These are phyloP conservation scores for Epistrophe eligans DNA, from an alignment of 2,888 invertebrate species.

Conservation along the genomic window DNA sequence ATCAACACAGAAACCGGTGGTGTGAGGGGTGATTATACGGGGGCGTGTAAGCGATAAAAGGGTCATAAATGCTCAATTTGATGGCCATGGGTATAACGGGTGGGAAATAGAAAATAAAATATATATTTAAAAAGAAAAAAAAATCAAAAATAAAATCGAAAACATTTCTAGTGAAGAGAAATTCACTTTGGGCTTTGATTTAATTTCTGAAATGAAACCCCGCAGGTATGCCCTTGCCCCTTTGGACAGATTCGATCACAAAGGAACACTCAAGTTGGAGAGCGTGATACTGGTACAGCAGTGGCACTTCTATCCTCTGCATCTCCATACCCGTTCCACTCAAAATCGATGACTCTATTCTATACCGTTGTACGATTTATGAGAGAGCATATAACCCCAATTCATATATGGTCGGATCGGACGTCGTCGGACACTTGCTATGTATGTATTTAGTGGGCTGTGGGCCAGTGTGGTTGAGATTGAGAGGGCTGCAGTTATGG, in stretches of 20 bases:
- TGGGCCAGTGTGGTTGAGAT: slow-evolving; percentile 28
- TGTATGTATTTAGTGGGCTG: not conserved
- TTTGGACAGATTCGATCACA: slow-evolving; percentile 56
- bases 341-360: slow-evolving; percentile 72
- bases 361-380: slow-evolving; percentile 66
- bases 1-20: slow-evolving; percentile 44
- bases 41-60: slow-evolving; percentile 72
- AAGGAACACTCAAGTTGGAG: slow-evolving; percentile 67
- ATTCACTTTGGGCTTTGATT: slow-evolving; percentile 70
- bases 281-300: slow-evolving; percentile 16
- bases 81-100: slow-evolving; percentile 9
- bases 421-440: slow-evolving; percentile 2
- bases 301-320: not conserved
- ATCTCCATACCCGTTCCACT: slow-evolving; percentile 24
- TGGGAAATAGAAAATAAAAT: not conserved
- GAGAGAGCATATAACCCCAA: slow-evolving; percentile 75
- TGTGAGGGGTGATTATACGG: not conserved
- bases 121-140: slow-evolving; percentile 16
- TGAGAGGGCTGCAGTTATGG: slow-evolving; percentile 15
- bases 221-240: not conserved
- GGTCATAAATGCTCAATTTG: slow-evolving; percentile 68
- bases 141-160: slow-evolving; percentile 45
- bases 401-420: slow-evolving; percentile 64
- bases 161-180: slow-evolving; percentile 38
- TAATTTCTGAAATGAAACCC: slow-evolving; percentile 68